Base-by-base conservation (phyloP, 1,140 invertebrate species). In the Drosophila sechellia region DNA sequence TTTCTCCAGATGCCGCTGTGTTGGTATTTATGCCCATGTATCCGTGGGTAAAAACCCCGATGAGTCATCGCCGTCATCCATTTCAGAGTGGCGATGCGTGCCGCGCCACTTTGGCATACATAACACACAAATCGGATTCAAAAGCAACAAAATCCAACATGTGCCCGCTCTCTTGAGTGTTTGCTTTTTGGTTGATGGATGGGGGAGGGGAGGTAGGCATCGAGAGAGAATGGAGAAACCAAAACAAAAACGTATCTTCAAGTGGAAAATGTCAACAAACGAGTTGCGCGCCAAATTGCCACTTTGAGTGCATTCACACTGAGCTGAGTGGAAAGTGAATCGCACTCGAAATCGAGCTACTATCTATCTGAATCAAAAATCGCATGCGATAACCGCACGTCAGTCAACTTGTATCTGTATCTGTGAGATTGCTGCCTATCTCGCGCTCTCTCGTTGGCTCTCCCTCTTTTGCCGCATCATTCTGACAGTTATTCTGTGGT, bases 181-280 rank as follows among this genome's bases (percentile, higher is more conserved):
- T 61, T 20, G 48, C 20, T 22, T n/a, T 6, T n/a, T 40, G 40
- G 1, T n/a, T 15, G 34, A 34, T 17, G 8, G 43, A 34, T 17
- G 34, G 52, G 31, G 52, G 45, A 27, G 22, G 12, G 3, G 15
- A 20, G 27, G 8, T 5, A 42, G 5, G 6, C 5, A 42, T 3
- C n/a, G 40, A 4, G 20, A 22, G 25, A 59, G 74, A 52, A 66
- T 55, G 45, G 46, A 55, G 42, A 69, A 73, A 89, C 72, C 84
- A 90, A 90, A 89, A 89, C 84, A 89, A 83, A 75, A 84, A 77
- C 80, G 63, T 64, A 46, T 75, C 71, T 52, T 52, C 35, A 73
- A 58, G 68, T 80, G 74, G 64, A 86, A 90, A 90, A 90, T 83
- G 83, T 87, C 87, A 90, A 90, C 87, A 90, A 89, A 90, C 79